phyloP scores from a whole-genome alignment of 2,888 invertebrate species.

The Chaitophorus viminalis region DNA sequence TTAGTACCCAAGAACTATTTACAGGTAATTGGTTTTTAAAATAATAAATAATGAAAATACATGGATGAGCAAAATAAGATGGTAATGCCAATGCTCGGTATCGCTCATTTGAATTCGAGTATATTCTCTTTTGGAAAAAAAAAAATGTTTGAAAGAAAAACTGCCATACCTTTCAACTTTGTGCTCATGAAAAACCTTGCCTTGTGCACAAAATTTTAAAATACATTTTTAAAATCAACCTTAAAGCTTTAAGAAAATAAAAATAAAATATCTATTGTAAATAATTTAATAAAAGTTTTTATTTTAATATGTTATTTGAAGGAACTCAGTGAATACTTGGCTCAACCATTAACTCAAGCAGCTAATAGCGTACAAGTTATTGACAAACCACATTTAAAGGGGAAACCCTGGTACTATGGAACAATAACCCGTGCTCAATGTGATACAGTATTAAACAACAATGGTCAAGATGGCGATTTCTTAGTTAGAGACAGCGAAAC shows the following conservation, averaged over 20 bases:
- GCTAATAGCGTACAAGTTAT: constrained; percentile 66
- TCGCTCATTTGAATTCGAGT: no score
- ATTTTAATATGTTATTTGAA: constrained; percentile 66
- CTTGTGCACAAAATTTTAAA: no score
- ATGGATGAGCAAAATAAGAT: no score
- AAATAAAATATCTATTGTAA: no score
- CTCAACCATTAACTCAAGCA: constrained; percentile 74
- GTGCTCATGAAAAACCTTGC: no score
- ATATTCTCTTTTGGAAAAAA: no score
- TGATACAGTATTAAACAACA: constrained; percentile 93
- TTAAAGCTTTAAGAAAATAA: no score
- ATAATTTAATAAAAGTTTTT: no score
- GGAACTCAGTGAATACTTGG: constrained; percentile 88
- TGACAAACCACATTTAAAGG: constrained; percentile 78
- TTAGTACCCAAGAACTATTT: constrained; percentile 95
- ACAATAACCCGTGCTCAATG: constrained; percentile 95
- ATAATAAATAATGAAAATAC: neutral
- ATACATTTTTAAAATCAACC: no score
- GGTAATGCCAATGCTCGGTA: no score
- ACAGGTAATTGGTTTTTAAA: constrained; percentile 68
- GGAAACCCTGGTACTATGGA: constrained; percentile 97
- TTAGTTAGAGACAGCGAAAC: constrained; percentile 99
- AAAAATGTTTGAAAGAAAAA: no score
- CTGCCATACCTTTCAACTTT: no score
- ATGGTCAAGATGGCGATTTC: constrained; percentile 98